Conservation (phyloP, 2,797 vertebrate genomes). For the Xiphorhynchus erythropygius region DNA sequence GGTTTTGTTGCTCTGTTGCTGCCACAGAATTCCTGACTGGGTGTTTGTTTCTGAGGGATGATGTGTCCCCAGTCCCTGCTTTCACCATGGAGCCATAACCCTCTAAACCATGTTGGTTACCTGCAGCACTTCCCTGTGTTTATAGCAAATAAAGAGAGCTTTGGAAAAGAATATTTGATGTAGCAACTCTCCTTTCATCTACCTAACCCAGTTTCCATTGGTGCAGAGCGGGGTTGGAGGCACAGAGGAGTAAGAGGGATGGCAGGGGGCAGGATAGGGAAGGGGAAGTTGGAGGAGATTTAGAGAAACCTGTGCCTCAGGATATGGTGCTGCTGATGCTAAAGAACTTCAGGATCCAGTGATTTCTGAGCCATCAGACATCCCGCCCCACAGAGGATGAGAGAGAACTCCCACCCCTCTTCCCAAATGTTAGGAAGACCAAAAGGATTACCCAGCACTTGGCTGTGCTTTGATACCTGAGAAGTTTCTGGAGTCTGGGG, state of each 20-base stretch:
- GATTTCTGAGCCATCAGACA: not conserved
- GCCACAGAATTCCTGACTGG: not conserved
- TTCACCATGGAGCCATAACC: not conserved
- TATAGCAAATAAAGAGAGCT: not conserved
- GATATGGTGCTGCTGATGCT: accelerated
- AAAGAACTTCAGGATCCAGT: not conserved
- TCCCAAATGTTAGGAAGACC: not conserved
- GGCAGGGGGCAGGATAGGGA: not conserved
- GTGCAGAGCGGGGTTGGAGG: accelerated
- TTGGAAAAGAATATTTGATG: conserved; percentile 39
- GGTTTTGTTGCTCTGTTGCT: not conserved
- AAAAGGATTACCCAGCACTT: not conserved
- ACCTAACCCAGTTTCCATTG: not conserved
- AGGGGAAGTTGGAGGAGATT: not conserved
- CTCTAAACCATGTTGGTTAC: not conserved
- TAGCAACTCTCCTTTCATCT: not conserved
- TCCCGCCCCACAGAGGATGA: accelerated
- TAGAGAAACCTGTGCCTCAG: not conserved
- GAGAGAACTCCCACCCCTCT: not conserved
- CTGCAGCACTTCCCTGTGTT: not conserved
- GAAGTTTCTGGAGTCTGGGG: not conserved
- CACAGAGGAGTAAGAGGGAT: not conserved
- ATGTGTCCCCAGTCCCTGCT: not conserved
- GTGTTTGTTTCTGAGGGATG: accelerated
- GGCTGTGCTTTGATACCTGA: not conserved